Conservation (phyloP, 2,888 invertebrate species). For the Rosalia funebris region DNA sequence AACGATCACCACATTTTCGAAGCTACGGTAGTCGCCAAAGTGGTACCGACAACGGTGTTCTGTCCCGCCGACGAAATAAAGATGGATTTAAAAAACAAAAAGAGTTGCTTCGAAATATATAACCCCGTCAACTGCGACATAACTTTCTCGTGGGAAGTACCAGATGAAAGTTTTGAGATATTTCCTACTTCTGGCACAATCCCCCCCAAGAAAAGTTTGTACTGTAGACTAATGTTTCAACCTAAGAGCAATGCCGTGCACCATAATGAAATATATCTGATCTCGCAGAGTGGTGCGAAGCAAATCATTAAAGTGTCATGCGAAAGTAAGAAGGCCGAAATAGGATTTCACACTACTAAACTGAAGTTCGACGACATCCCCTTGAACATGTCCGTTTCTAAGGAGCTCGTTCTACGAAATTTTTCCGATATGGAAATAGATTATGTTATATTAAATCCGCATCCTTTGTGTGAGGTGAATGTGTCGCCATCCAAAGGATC, state of each 20-base stretch:
- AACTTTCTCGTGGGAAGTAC: conserved; percentile 66
- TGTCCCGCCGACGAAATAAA: conserved; percentile 53
- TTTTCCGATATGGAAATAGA: conserved; percentile 40
- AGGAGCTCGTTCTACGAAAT: conserved; percentile 46
- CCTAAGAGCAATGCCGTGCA: conserved; percentile 47
- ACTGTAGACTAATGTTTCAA: conserved; percentile 62
- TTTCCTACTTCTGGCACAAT: conserved; percentile 67
- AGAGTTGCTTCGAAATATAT: conserved; percentile 64
- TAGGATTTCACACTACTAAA: conserved; percentile 36
- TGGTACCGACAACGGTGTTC: conserved; percentile 58
- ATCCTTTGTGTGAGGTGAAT: conserved; percentile 42
- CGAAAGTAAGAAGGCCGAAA: conserved; percentile 25
- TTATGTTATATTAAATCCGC: conserved; percentile 44
- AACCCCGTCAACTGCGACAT: conserved; percentile 69
- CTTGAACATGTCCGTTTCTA: conserved; percentile 54
- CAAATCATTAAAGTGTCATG: conserved; percentile 43
- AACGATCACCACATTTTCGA: conserved; percentile 63
- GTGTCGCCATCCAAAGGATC: conserved; percentile 48
- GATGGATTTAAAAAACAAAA: conserved; percentile 57
- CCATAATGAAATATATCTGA: conserved; percentile 54
- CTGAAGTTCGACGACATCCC: conserved; percentile 58
- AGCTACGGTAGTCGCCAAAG: conserved; percentile 60
- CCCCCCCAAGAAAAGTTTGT: conserved; percentile 65
- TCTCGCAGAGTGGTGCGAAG: conserved; percentile 56
- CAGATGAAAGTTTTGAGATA: conserved; percentile 63